Evolutionary conservation across 2,113 vertebrate species (phyloP).

Genomic region (Gymnocephalus cernua): DNA sequence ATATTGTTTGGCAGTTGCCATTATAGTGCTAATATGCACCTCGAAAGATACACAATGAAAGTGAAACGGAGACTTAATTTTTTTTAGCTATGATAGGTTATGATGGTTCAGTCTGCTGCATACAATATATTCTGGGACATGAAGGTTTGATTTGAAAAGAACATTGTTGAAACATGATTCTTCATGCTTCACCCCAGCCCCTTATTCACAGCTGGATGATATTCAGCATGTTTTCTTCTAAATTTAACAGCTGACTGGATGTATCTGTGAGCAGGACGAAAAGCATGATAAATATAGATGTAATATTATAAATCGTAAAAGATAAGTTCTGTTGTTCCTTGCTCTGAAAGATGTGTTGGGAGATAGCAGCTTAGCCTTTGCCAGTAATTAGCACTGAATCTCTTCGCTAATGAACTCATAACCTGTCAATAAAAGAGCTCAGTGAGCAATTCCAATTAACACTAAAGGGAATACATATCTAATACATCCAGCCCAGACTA

Average conservation of each 20-base stretch:
- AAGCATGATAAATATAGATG: conserved; percentile 2
- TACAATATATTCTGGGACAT: conserved; percentile 16
- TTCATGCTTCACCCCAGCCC: conserved; percentile 10
- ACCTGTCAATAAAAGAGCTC: conserved; percentile 65
- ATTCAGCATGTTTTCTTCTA: not conserved
- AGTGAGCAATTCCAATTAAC: conserved; percentile 55
- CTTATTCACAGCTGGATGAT: conserved; percentile 11
- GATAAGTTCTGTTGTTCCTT: conserved; percentile 19
- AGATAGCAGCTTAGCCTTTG: conserved; percentile 17
- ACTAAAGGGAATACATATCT: conserved; percentile 66
- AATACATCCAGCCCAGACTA: conserved; percentile 55
- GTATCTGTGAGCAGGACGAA: not conserved
- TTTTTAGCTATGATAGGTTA: not conserved
- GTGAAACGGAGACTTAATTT: not conserved
- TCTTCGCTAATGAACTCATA: conserved; percentile 66
- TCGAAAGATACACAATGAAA: conserved; percentile 13
- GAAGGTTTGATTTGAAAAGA: conserved; percentile 39
- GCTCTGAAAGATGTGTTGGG: conserved; percentile 26
- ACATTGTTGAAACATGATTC: conserved; percentile 8
- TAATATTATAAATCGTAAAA: conserved; percentile 8
- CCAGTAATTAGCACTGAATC: conserved; percentile 1
- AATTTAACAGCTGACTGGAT: conserved; percentile 1
- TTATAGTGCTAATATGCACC: conserved; percentile 6
- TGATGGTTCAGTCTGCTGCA: conserved; percentile 14
- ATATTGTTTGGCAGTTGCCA: conserved; percentile 37